A percentile compares a stretch with the other conserved stretches of the same genome.
Conservation (phyloP, 2,797 vertebrate species). For the Gila robusta region DNA sequence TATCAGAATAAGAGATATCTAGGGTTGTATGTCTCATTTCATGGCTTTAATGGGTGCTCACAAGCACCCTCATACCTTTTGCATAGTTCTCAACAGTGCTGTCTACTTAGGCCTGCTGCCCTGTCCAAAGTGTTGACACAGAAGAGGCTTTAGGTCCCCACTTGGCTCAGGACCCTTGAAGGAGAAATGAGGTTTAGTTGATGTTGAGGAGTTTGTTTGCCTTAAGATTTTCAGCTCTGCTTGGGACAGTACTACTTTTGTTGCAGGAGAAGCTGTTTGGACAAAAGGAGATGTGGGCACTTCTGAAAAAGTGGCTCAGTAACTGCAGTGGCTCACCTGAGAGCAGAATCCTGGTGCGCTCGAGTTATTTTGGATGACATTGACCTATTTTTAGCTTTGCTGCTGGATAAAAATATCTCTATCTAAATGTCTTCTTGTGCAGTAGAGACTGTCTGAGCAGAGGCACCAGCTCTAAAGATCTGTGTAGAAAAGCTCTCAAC, state of each 20-base stretch:
- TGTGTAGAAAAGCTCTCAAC: not conserved
- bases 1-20: not conserved
- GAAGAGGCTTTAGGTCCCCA: not conserved
- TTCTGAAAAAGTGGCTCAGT: conserved; percentile 18
- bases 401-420: conserved; percentile 37
- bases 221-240: not conserved
- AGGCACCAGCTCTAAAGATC: conserved; percentile 13
- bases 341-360: conserved; percentile 12
- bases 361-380: conserved; percentile 54
- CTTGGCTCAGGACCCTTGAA: not conserved
- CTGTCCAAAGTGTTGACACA: not conserved
- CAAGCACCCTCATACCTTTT: not conserved
- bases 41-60: not conserved
- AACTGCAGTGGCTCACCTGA: conserved; percentile 22
- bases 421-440: conserved; percentile 30
- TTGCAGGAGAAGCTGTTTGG: not conserved
- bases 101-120: not conserved
- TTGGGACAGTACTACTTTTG: not conserved
- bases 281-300: conserved; percentile 7
- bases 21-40: not conserved
- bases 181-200: not conserved
- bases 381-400: conserved; percentile 46
- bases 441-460: conserved; percentile 23
- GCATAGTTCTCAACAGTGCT: not conserved
- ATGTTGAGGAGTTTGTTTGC: not conserved